Percentiles rank a stretch among this genome's conserved stretches.
Conservation (phyloP, 1,140 invertebrate genomes). For the Polypedilum vanderplanki region DNA sequence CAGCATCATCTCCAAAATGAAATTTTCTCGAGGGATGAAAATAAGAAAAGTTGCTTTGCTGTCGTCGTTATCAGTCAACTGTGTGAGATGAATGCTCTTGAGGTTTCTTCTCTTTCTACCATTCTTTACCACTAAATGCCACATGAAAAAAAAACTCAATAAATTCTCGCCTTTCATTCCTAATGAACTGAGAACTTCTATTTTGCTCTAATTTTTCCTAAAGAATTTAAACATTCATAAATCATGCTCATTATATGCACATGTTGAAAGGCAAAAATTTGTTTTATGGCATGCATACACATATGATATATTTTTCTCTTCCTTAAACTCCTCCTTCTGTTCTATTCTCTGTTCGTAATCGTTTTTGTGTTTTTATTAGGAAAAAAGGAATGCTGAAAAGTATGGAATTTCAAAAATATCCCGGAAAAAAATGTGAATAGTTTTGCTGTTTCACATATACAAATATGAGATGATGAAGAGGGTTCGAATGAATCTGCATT, state of each 20-base stretch:
- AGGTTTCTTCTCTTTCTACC: no score
- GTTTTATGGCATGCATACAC: neutral
- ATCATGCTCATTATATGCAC: neutral
- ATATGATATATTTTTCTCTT: neutral
- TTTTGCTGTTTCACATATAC: neutral
- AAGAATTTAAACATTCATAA: neutral
- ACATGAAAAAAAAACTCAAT: no score
- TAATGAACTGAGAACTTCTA: no score
- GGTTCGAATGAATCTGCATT: neutral
- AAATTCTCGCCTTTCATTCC: no score
- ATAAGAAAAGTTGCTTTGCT: no score
- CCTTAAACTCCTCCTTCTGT: neutral
- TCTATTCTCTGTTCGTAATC: neutral
- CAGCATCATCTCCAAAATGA: no score
- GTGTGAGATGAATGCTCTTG: no score
- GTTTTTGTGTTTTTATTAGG: neutral
- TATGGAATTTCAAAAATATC: constrained; percentile 4
- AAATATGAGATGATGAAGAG: neutral
- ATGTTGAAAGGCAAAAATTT: neutral
- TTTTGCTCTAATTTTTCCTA: no score
- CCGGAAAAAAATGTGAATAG: neutral
- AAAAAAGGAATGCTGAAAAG: neutral
- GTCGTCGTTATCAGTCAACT: no score
- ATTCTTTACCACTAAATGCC: no score
- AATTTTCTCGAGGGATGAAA: no score